Evolutionary conservation across 2,797 vertebrate genomes (phyloP), one percentile per base, ranked within the genome.

Genomic region (Coreius guichenoti): DNA sequence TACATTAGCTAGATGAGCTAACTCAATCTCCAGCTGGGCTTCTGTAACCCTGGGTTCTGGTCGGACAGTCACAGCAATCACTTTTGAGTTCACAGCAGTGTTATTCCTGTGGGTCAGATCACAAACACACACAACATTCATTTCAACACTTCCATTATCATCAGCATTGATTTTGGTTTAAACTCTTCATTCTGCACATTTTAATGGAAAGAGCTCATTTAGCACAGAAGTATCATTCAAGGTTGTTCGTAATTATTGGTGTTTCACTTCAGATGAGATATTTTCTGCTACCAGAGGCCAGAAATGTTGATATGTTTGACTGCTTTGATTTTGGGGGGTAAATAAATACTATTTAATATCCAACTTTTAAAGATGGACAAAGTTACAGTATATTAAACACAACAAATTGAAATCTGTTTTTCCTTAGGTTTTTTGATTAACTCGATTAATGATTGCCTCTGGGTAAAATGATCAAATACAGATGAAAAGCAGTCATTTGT

Each of bases 1-100:
- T 96, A 99, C 98, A 86, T 99, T 99, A 83, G 97, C 94, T 91
- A 99, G 93, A 93, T 99, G 98, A 89, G 98, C 98, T 78, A 99
- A 94, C 89, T 99, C 98, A 90, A 99, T 99, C 92, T 99, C 98
- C 95, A 99, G 94, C 88, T 97, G 96, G 2, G 97, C 95, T 90
- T 99, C 97, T 0, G 95, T 95, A 67, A 95, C 93, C 94, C 95
- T 97, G 70, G 97, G 97, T 91, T 99, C 98, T 0, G 98, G 98
- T 89, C 97, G 95, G 92, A 99, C 98, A 45, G 98, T 99, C 87
- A 99, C 98, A 88, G 98, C 97, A 7, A 99, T 99, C 91, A 99
- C 97, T 96, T 99, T 99, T 82, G 98, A 99, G 96, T 98, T 99
- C 88, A 99, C 95, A 45, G 98, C 96, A 4, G 98, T 99, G 93